Conservation (phyloP, 2,797 vertebrate genomes). For the Semotilus atromaculatus region DNA sequence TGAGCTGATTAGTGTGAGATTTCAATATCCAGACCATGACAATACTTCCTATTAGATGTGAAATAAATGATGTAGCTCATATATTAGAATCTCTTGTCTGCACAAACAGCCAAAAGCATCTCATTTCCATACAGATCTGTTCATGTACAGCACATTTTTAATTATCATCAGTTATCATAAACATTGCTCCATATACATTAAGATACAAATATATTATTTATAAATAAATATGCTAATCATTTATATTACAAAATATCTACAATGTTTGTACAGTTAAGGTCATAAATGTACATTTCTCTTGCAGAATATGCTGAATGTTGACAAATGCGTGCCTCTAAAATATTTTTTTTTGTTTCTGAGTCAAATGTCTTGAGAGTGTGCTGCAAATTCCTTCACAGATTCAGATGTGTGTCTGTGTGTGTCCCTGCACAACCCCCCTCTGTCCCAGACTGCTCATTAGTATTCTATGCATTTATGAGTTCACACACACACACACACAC, state of each 20-base stretch:
- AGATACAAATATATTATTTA: not conserved
- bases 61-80: constrained; percentile 8
- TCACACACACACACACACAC: constrained; percentile 52
- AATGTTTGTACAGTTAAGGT: not conserved
- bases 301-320: not conserved
- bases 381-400: constrained; percentile 37
- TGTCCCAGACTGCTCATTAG: constrained; percentile 75
- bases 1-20: constrained; percentile 40
- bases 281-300: not conserved
- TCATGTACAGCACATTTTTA: not conserved
- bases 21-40: constrained; percentile 18
- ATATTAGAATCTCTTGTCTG: not conserved
- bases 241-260: not conserved
- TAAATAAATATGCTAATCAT: not conserved
- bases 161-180: not conserved
- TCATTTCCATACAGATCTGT: not conserved
- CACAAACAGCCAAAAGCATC: not conserved
- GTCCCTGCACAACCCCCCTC: constrained; percentile 66
- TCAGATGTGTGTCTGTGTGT: constrained; percentile 18
- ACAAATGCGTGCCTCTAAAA: not conserved
- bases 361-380: not conserved
- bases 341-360: not conserved
- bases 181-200: not conserved
- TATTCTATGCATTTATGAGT: constrained; percentile 81
- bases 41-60: constrained; percentile 1